phyloP scores from a whole-genome alignment of 2,888 invertebrate genomes.

The Agrotis ipsilon region DNA sequence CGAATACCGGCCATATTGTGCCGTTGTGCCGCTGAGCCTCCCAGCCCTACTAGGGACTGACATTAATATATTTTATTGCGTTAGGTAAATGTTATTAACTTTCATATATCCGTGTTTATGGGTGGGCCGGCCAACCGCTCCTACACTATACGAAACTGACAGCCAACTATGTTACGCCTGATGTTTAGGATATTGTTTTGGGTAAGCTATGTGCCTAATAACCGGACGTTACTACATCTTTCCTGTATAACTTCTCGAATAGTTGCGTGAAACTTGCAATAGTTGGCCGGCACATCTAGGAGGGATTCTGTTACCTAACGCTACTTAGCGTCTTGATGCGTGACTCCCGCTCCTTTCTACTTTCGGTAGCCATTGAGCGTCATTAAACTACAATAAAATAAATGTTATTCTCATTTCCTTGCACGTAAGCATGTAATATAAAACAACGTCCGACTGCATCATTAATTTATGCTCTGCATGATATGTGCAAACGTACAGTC shows the following conservation, averaged over 20 bases:
- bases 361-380: constrained; percentile 20
- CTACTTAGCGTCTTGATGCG: constrained; percentile 51
- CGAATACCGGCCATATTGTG: constrained; percentile 64
- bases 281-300: constrained; percentile 46
- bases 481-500: constrained; percentile 40
- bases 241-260: constrained; percentile 51
- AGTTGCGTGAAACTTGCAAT: constrained; percentile 49
- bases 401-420: constrained; percentile 39
- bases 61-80: constrained; percentile 82
- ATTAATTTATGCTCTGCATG: constrained; percentile 43
- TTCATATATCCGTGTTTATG: constrained; percentile 78
- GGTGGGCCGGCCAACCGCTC: constrained; percentile 58
- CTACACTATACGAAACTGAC: constrained; percentile 57
- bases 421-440: constrained; percentile 19
- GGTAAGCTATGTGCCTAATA: constrained; percentile 61
- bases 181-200: constrained; percentile 65
- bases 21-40: constrained; percentile 51
- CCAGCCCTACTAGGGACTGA: constrained; percentile 71
- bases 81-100: constrained; percentile 79
- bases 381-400: constrained; percentile 35
- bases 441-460: constrained; percentile 26
- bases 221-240: constrained; percentile 45
- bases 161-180: constrained; percentile 52
- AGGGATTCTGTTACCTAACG: constrained; percentile 41
- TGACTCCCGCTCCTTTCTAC: constrained; percentile 25